A percentile compares a stretch with the other conserved stretches of the same genome.
phyloP scores from a whole-genome alignment of 2,888 invertebrate species.

The Eristalinus sepulchralis region DNA sequence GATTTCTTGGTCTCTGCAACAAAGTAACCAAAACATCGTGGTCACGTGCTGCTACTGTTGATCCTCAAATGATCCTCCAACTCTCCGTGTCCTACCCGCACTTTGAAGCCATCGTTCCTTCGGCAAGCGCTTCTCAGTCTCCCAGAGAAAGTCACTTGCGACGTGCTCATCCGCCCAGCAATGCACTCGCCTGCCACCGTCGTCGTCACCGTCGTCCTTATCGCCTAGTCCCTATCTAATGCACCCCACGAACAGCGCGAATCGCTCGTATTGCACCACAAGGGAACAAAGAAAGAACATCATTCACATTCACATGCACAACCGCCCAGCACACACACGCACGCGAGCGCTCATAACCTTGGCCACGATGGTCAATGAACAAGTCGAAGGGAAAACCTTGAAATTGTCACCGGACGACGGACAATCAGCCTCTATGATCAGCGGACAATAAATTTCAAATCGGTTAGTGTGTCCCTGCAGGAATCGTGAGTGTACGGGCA shows the following conservation, averaged over 20 bases:
- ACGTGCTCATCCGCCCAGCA: not conserved
- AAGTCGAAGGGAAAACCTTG: constrained; percentile 63
- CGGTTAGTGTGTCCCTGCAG: constrained; percentile 67
- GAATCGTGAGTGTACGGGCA: constrained; percentile 61
- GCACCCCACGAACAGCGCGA: constrained; percentile 18
- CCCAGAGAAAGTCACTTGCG: not conserved
- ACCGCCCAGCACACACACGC: constrained; percentile 15
- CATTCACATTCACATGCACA: not conserved
- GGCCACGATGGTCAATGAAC: constrained; percentile 48
- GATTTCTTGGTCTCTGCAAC: not conserved
- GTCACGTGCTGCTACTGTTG: not conserved
- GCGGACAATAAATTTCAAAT: constrained; percentile 70
- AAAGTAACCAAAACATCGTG: not conserved
- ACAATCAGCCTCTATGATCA: constrained; percentile 70
- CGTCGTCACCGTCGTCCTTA: constrained; percentile 9
- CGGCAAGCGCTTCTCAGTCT: not conserved
- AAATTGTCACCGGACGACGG: constrained; percentile 58
- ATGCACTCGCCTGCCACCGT: not conserved
- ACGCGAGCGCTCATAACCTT: constrained; percentile 11
- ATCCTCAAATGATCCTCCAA: not conserved
- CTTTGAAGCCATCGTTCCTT: not conserved
- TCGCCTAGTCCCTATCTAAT: constrained; percentile 46
- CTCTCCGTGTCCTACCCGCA: not conserved
- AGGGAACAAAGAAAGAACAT: not conserved
- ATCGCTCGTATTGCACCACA: constrained; percentile 35